Evolutionary conservation across 2,113 vertebrate genomes (phyloP).

Genomic region (Pseudopipra pipra): DNA sequence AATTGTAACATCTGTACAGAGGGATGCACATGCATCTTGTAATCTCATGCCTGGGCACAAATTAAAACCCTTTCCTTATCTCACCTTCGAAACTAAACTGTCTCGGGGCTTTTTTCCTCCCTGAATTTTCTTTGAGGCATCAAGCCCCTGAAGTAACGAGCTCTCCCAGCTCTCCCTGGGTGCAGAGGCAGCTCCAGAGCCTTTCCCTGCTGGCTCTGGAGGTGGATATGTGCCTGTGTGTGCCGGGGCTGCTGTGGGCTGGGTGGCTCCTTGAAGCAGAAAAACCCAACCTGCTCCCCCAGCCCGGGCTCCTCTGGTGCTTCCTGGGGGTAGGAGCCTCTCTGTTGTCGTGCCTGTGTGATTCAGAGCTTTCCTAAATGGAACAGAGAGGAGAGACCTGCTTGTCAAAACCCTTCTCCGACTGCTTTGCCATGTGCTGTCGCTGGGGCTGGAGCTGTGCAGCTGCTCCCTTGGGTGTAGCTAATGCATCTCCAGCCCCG

Average conservation of each 20-base stretch:
- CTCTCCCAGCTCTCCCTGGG: background rate
- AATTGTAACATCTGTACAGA: too few relatives aligned
- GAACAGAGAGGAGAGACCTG: background rate
- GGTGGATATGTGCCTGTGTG: background rate
- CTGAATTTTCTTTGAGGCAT: too few relatives aligned
- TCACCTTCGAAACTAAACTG: too few relatives aligned
- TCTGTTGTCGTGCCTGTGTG: background rate
- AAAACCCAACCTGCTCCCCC: background rate
- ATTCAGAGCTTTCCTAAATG: background rate
- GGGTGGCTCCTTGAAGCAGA: background rate
- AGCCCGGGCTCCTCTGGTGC: background rate
- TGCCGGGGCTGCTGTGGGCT: background rate
- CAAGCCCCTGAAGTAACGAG: too few relatives aligned
- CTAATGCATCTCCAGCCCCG: background rate
- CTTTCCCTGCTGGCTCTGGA: rapidly evolving
- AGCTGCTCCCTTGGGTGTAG: background rate
- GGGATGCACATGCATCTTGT: too few relatives aligned
- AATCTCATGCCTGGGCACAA: too few relatives aligned
- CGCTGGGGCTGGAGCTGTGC: background rate
- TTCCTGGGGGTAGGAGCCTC: background rate
- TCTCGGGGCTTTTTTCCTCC: too few relatives aligned
- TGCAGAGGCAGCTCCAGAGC: background rate
- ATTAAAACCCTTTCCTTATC: too few relatives aligned
- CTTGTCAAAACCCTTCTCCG: background rate
- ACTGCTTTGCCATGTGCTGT: background rate